A percentile compares a stretch with the other conserved stretches of the same genome.
These are phyloP conservation scores for Hipparchia sbordonii DNA, from an alignment of 2,888 invertebrate species.

Conservation along the genomic window DNA sequence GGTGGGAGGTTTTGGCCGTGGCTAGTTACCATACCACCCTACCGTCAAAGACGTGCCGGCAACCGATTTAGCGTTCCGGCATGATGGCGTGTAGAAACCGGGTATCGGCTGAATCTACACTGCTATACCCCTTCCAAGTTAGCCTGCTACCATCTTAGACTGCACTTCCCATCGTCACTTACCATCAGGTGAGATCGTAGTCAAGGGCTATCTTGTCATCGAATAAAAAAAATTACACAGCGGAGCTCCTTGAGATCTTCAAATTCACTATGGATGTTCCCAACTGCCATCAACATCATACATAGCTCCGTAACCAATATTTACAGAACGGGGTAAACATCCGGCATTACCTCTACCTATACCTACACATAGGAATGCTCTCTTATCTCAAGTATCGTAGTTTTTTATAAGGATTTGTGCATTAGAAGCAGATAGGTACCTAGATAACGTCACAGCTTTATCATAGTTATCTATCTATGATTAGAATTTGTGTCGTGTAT, in stretches of 20 bases:
- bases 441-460: conserved; percentile 27
- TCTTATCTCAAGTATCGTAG: conserved; percentile 31
- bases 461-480: conserved; percentile 17
- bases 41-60: too few relatives aligned
- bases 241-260: background rate
- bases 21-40: too few relatives aligned
- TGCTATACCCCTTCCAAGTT: too few relatives aligned
- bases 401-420: conserved; percentile 28
- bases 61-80: too few relatives aligned
- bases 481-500: conserved; percentile 1
- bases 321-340: conserved; percentile 40
- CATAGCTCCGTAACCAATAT: conserved; percentile 32
- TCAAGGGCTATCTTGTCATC: too few relatives aligned
- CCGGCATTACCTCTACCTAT: conserved; percentile 31
- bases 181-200: too few relatives aligned
- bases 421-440: conserved; percentile 30
- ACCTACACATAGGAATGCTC: conserved; percentile 28
- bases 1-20: too few relatives aligned
- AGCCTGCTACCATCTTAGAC: too few relatives aligned
- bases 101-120: too few relatives aligned
- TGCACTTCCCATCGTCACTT: too few relatives aligned
- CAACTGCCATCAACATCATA: conserved; percentile 5
- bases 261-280: conserved; percentile 18
- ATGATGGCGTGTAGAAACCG: too few relatives aligned
- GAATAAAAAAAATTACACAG: too few relatives aligned